phyloP scores from a whole-genome alignment of 2,888 invertebrate species.

The Molorchus minor region DNA sequence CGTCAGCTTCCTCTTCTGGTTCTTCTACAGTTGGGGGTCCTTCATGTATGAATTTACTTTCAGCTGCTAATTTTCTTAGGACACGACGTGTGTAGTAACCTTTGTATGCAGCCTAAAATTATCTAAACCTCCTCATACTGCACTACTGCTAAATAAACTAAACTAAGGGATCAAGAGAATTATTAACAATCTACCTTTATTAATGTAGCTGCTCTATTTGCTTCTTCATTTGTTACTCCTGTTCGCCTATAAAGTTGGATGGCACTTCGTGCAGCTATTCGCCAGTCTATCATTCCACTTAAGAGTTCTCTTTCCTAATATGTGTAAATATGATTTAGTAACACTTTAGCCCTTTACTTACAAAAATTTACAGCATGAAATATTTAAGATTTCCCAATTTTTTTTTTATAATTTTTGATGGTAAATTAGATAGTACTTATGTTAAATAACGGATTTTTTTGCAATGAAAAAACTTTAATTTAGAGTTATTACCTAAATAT shows the following conservation, averaged over 20 bases:
- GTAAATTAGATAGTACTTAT: too few species aligned
- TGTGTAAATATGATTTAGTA: too few species aligned
- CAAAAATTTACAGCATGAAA: too few species aligned
- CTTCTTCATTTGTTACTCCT: conserved; percentile 58
- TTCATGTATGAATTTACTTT: conserved; percentile 24
- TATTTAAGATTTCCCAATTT: too few species aligned
- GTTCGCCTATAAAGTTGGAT: conserved; percentile 57
- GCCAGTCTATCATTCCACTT: conserved; percentile 60
- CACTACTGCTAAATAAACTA: too few species aligned
- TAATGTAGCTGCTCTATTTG: conserved; percentile 58
- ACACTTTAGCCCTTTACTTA: too few species aligned
- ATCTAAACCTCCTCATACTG: background rate
- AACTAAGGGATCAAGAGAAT: conserved; percentile 1
- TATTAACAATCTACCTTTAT: conserved; percentile 52
- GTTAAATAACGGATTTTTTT: too few species aligned
- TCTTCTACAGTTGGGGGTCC: conserved; percentile 13
- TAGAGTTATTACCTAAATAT: too few species aligned
- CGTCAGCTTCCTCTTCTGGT: background rate
- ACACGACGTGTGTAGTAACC: conserved; percentile 59
- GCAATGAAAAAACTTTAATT: too few species aligned
- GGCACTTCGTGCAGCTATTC: conserved; percentile 59
- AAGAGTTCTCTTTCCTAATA: conserved; percentile 51
- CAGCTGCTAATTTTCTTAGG: conserved; percentile 48
- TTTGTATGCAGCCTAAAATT: conserved; percentile 58
- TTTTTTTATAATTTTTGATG: too few species aligned